These are phyloP conservation scores for Lepidocyrtinus sp. DNA, from an alignment of 2,888 invertebrate species.

Conservation along the genomic window DNA sequence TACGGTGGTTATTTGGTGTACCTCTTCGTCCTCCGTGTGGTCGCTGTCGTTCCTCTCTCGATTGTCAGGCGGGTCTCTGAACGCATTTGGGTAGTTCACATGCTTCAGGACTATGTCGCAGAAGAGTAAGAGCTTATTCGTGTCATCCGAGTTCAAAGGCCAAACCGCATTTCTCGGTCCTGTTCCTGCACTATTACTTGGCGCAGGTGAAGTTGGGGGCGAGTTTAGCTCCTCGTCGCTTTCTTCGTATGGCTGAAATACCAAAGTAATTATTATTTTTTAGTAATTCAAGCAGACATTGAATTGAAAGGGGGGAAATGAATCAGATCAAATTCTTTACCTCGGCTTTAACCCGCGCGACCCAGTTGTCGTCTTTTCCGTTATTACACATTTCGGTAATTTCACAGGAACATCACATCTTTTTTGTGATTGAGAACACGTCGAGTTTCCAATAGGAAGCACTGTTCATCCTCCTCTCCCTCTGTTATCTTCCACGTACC, in stretches of 20 bases:
- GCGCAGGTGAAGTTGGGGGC: constrained; percentile 9
- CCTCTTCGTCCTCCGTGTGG: constrained; percentile 16
- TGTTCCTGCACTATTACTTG: background rate
- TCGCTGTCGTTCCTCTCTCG: constrained; percentile 22
- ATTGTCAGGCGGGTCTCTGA: constrained; percentile 42
- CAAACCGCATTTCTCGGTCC: background rate
- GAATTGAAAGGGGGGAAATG: too few relatives aligned
- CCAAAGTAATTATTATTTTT: background rate
- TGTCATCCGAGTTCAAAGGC: background rate
- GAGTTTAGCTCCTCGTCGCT: too few relatives aligned
- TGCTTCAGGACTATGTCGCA: constrained; percentile 68
- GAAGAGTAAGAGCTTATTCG: constrained; percentile 58
- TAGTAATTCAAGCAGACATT: too few relatives aligned
- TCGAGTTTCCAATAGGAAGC: too few relatives aligned
- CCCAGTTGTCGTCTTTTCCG: too few relatives aligned
- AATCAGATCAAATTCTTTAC: background rate
- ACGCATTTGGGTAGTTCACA: constrained; percentile 65
- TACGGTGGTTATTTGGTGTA: background rate
- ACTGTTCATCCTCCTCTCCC: too few relatives aligned
- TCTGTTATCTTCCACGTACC: too few relatives aligned
- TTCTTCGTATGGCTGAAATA: background rate
- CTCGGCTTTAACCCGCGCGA: background rate
- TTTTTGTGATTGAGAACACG: too few relatives aligned
- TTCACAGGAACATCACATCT: too few relatives aligned
- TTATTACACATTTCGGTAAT: too few relatives aligned